Evolutionary conservation across 2,113 vertebrate species (phyloP).

Genomic region (Apodemus speciosus): DNA sequence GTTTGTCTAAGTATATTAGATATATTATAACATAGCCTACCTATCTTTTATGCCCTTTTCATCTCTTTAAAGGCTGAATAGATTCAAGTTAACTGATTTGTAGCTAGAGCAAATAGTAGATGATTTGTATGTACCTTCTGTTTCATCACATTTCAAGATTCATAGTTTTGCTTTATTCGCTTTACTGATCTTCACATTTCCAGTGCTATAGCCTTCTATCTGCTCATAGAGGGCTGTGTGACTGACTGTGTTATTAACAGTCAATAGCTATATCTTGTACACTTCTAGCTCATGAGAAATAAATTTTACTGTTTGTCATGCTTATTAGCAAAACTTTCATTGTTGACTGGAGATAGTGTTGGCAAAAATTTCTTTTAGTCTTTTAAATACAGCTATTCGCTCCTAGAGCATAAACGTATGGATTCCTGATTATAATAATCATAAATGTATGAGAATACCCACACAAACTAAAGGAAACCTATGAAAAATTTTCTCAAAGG

Average conservation of each 20-base stretch:
- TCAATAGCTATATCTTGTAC: not conserved
- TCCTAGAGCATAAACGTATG: not conserved
- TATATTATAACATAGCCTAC: not conserved
- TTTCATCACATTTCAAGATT: not conserved
- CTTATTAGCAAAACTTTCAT: not conserved
- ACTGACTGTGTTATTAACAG: not conserved
- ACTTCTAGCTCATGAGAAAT: conserved; percentile 6
- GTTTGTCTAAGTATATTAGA: not conserved
- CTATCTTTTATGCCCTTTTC: not conserved
- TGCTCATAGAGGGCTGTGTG: not conserved
- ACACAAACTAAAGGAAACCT: conserved; percentile 3
- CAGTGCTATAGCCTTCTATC: conserved; percentile 7
- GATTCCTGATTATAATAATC: conserved; percentile 5
- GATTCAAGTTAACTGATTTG: not conserved
- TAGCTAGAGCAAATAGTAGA: not conserved
- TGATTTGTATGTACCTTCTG: not conserved
- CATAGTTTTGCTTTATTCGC: not conserved
- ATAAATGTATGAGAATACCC: not conserved
- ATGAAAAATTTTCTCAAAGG: not conserved
- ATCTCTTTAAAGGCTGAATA: not conserved
- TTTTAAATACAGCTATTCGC: conserved; percentile 21
- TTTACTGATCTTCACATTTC: not conserved
- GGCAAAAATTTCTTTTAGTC: not conserved
- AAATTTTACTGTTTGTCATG: conserved; percentile 18
- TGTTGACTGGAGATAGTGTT: conserved; percentile 13